Evolutionary conservation across 1,140 invertebrate species (phyloP), one percentile per base, ranked within the genome.

Genomic region (Adelges cooleyi): DNA sequence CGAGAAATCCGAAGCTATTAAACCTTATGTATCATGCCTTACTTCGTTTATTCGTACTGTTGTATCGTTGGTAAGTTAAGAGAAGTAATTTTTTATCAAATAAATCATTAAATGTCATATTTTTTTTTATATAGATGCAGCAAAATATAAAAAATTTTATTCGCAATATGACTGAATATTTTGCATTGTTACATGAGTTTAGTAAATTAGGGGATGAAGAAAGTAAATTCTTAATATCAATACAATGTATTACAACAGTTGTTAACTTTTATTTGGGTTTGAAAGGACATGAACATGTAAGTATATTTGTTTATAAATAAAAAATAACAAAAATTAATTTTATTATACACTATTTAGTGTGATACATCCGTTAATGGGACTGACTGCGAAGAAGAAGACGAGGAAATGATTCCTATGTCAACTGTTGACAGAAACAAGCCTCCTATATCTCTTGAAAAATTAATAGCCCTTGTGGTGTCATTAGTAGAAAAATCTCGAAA

Each of bases 201-300:
- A 90, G 90, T 69, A 90, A 92, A 74, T 90, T 95, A 87, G 92
- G 92, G 1, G 91, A 94, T 66, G 90, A 93, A 69, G 92, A 96
- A 73, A 86, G 86, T 22, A 80, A 87, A 71, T 95, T 95, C 75
- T 77, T 96, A 67, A 80, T 95, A 53, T 81, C 86, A 33, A 85
- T 90, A 25, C 87, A 91, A 69, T 85, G 91, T 15, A 94, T 95
- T 38, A 86, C 88, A 18, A 90, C 84, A 9, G 89, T 95, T 81
- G 85, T 94, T 4, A 86, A 86, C 70, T 96, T 96, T 75, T 95
- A 95, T 78, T 78, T 95, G 46, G 88, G 89, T 6, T 86, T 91
- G 68, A 90, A 84, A 69, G 77, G 77, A 5, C 79, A 84, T 67
- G 82, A 84, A 71, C 80, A 80, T 70, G 83, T 85, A 70, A 76